Percentiles rank a stretch among this genome's conserved stretches.
These are phyloP conservation scores for Allobates femoralis DNA, from an alignment of 2,797 vertebrate species.

Conservation along the genomic window DNA sequence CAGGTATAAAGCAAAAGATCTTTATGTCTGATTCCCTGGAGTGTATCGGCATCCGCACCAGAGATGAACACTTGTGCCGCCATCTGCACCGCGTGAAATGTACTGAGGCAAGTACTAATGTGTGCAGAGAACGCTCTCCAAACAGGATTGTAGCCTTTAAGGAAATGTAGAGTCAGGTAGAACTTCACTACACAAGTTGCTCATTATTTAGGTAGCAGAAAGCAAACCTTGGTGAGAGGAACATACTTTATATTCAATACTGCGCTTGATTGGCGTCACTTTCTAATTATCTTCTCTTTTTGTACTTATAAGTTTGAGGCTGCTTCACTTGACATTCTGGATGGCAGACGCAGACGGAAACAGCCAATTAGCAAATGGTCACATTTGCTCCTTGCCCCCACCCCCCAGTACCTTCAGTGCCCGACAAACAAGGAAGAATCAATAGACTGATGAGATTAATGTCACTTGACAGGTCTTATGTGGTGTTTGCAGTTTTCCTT, in stretches of 20 bases:
- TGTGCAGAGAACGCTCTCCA: constrained; percentile 9
- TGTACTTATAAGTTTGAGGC: background rate
- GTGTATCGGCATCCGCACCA: constrained; percentile 4
- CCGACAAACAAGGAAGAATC: no score
- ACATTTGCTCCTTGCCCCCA: no score
- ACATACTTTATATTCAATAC: background rate
- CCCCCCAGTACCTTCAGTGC: no score
- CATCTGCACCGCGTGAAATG: background rate
- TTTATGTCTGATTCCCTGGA: constrained; percentile 14
- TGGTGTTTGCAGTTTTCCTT: no score
- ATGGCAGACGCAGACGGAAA: background rate
- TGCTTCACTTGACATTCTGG: background rate
- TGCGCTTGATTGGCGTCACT: background rate
- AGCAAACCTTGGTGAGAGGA: background rate
- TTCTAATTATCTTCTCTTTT: background rate
- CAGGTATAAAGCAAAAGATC: constrained; percentile 9
- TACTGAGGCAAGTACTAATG: constrained; percentile 14
- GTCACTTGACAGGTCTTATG: no score
- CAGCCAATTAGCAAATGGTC: background rate
- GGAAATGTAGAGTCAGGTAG: background rate
- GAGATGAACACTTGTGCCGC: constrained; percentile 12
- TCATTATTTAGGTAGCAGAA: background rate
- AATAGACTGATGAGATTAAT: no score
- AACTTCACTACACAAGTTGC: background rate
- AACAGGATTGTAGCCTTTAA: constrained; percentile 11